These are phyloP conservation scores for Stegodyphus mimosarum DNA, from an alignment of 1,140 invertebrate species.

Conservation along the genomic window DNA sequence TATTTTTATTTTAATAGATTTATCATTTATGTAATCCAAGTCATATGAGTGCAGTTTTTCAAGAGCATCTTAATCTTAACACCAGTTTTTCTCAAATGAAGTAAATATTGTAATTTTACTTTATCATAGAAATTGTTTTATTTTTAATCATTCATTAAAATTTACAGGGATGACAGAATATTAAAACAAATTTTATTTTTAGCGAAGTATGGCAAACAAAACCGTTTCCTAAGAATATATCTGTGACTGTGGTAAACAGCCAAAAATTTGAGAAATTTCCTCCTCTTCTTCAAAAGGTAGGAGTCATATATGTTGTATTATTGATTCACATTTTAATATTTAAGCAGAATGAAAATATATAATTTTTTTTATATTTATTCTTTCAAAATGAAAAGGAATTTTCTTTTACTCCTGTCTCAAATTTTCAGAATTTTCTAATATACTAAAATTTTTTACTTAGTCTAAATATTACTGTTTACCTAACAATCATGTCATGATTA, in stretches of 20 bases:
- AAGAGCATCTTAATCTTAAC: slow-evolving; percentile 34
- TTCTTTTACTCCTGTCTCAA: too few species aligned
- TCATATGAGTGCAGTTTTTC: slow-evolving; percentile 40
- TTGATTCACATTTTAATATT: not conserved
- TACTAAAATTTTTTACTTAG: too few species aligned
- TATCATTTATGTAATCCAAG: slow-evolving; percentile 29
- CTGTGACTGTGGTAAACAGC: slow-evolving; percentile 46
- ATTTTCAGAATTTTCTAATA: too few species aligned
- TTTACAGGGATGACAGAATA: too few species aligned
- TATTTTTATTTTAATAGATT: slow-evolving; percentile 9
- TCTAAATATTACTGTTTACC: too few species aligned
- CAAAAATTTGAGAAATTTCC: slow-evolving; percentile 42
- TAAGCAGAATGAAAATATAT: too few species aligned
- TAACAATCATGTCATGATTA: too few species aligned
- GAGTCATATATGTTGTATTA: not conserved
- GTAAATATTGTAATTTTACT: slow-evolving; percentile 9
- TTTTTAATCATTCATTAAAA: too few species aligned
- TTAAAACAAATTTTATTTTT: not conserved
- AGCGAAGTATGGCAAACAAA: slow-evolving; percentile 36
- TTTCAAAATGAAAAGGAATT: too few species aligned
- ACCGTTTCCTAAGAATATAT: slow-evolving; percentile 38
- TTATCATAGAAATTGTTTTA: not conserved
- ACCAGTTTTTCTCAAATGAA: slow-evolving; percentile 46
- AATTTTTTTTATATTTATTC: too few species aligned
- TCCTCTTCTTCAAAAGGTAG: slow-evolving; percentile 18